Base-by-base conservation (phyloP, 2,888 invertebrate genomes). In the Scaptomyza flava region DNA sequence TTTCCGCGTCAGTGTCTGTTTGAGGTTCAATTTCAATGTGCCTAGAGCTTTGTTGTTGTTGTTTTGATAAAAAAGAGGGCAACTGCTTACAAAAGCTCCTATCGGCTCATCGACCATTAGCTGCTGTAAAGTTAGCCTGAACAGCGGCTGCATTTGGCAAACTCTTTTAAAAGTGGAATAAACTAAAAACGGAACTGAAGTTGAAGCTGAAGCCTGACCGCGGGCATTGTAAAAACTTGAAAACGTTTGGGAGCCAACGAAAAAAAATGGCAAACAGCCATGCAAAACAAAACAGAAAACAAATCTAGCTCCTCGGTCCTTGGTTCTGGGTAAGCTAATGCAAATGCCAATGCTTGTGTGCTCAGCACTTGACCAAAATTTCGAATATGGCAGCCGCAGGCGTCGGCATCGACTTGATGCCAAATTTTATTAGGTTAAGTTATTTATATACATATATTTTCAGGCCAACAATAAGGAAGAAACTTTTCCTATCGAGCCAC, bases 351-450 rank as follows among this genome's bases (percentile, higher is more conserved):
- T 54, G 73, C 52, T 51, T 64, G 62, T 77, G 43, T 65, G 63
- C 36, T 58, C 68, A 77, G 71, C 77, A 72, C 74, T 74, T 77
- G 77, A 66, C 43, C 61, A 38, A 73, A 31, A 9, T 17, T 17
- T 52, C 62, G 56, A 57, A 52, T 62, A 57, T 56, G 46, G 63
- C 50, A 42, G 53, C 74, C 68, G 60, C 38, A 52, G 73, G 73
- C 76, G 63, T 41, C 67, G 46, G 45, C 56, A 17, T 41, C 14
- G 17, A 38, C 65, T 77, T 68, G 71, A 56, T 75, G 67, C 61
- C 73, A 65, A 78, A 83, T 84, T 84, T 85, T 84, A 84, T 84
- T 83, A 83, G 72, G 76, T 81, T 85, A 79, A 82, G 85, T 81
- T 82, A 84, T 83, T 82, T 84, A 82, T 80, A 73, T 84, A 82